Evolutionary conservation across 2,797 vertebrate species (phyloP).

Genomic region (Hydrocynus forskahlii): DNA sequence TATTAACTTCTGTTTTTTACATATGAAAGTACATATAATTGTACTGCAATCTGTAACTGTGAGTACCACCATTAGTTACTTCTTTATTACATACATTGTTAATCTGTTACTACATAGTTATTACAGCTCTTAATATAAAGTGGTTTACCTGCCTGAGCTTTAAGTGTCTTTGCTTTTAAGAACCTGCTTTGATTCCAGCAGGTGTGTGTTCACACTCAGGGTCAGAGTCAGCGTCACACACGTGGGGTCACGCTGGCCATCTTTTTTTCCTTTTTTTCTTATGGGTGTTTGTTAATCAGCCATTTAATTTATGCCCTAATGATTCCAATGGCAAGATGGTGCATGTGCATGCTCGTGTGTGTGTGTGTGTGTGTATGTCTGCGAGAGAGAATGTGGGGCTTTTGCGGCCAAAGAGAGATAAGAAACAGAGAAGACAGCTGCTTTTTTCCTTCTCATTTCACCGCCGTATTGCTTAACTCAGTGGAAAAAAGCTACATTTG

Average conservation of each 20-base stretch:
- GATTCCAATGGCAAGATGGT: not conserved
- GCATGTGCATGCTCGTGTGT: slow-evolving; percentile 57
- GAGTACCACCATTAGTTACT: no score
- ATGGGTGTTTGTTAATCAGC: not conserved
- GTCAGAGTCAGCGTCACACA: not conserved
- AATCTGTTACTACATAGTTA: no score
- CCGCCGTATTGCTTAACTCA: slow-evolving; percentile 94
- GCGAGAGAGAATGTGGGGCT: not conserved
- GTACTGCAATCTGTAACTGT: no score
- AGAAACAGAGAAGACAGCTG: slow-evolving; percentile 89
- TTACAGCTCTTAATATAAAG: no score
- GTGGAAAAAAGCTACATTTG: slow-evolving; percentile 94
- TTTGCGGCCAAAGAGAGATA: slow-evolving; percentile 46
- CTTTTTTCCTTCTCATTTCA: slow-evolving; percentile 95
- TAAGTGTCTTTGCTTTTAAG: not conserved
- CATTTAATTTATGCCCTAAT: not conserved
- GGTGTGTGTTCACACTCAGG: not conserved
- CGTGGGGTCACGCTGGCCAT: not conserved
- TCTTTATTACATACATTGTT: no score
- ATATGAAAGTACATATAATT: no score
- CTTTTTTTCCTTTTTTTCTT: not conserved
- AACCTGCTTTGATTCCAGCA: not conserved
- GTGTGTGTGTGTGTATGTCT: slow-evolving; percentile 41
- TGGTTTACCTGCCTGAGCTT: no score
- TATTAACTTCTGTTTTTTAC: no score